Base-by-base conservation (phyloP, 2,113 vertebrate genomes). In the Colinus virginianus region DNA sequence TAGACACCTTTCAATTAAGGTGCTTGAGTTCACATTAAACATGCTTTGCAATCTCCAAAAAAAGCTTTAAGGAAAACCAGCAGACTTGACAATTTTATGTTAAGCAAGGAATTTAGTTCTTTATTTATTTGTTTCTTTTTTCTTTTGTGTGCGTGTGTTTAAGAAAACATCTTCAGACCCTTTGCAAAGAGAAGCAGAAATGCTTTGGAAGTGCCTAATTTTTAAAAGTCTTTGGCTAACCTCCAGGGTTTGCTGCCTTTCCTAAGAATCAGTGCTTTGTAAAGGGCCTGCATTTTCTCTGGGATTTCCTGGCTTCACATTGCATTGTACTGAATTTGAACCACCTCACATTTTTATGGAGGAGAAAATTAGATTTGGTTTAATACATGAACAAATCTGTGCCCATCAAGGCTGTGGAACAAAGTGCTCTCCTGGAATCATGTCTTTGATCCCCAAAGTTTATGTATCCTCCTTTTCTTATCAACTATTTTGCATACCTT, bases 1-100 rank as follows among this genome's bases (percentile, higher is more conserved):
- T 49, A 90, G 80, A 90, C 67, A 93, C 59, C 81, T 90, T 93
- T 90, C 87, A 95, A 59, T 93, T 94, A 90, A 92, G 78, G 72
- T 89, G 80, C 68, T 72, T 26, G 70, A 88, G 67, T 87, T 95
- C 86, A 90, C 58, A 82, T 62, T 79, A 92, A 92, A 79, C 62
- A 67, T 1, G 2, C 16, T 84, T 92, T 88, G 53, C 45, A 81
- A 26, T 66, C 19, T n/a, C 70, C 36, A 53, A 32, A 67, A 81
- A 93, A 90, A 61, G 16, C 38, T 88, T 88, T 93, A 42, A 88
- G 69, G 36, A 88, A 88, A 91, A 86, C 20, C 18, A n/a, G 30
- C 36, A 93, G n/a, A 76, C 40, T 88, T 77, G 62, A 87, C 13
- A 82, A 87, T 59, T 82, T 81, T 72, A 53, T 53, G 12, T n/a